A percentile compares a stretch with the other conserved stretches of the same genome.
phyloP scores from a whole-genome alignment of 2,888 invertebrate genomes.

The Agrotis segetum region DNA sequence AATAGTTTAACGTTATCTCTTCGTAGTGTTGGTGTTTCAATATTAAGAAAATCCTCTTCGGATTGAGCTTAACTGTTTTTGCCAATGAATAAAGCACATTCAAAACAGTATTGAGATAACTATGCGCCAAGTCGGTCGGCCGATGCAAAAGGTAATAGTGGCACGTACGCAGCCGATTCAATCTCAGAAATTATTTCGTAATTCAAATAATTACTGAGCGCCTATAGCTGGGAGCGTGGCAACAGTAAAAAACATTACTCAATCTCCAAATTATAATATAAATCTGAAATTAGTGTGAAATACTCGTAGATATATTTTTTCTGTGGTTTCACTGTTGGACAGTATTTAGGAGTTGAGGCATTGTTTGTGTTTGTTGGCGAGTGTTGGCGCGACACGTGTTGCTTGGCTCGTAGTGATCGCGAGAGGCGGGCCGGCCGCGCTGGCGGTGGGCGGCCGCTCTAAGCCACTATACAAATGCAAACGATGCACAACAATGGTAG shows the following conservation, averaged over 20 bases:
- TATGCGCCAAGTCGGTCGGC: slow-evolving; percentile 70
- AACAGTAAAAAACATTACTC: slow-evolving; percentile 76
- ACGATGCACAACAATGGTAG: slow-evolving; percentile 89
- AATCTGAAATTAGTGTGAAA: slow-evolving; percentile 75
- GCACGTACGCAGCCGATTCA: slow-evolving; percentile 79
- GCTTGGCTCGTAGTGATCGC: slow-evolving; percentile 72
- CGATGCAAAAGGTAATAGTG: slow-evolving; percentile 76
- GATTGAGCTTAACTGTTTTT: slow-evolving; percentile 40
- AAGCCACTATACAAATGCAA: slow-evolving; percentile 88
- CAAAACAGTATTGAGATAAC: slow-evolving; percentile 68
- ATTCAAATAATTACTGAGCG: slow-evolving; percentile 81
- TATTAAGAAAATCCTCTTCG: slow-evolving; percentile 33
- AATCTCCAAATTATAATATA: slow-evolving; percentile 75
- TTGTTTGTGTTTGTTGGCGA: slow-evolving; percentile 52
- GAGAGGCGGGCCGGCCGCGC: slow-evolving; percentile 75
- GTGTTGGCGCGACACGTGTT: slow-evolving; percentile 45
- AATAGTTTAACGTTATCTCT: slow-evolving; percentile 77
- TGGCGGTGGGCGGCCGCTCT: slow-evolving; percentile 80
- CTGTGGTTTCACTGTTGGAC: slow-evolving; percentile 49
- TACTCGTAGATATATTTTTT: slow-evolving; percentile 72
- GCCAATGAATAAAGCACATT: slow-evolving; percentile 58
- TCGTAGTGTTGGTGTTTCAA: slow-evolving; percentile 81
- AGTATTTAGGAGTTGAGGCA: slow-evolving; percentile 47
- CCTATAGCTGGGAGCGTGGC: slow-evolving; percentile 73
- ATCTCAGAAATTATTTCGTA: slow-evolving; percentile 81